Percentiles rank a stretch among this genome's conserved stretches.
Conservation (phyloP, 2,888 invertebrate genomes). For the Pyrrhopygopsis socrates region DNA sequence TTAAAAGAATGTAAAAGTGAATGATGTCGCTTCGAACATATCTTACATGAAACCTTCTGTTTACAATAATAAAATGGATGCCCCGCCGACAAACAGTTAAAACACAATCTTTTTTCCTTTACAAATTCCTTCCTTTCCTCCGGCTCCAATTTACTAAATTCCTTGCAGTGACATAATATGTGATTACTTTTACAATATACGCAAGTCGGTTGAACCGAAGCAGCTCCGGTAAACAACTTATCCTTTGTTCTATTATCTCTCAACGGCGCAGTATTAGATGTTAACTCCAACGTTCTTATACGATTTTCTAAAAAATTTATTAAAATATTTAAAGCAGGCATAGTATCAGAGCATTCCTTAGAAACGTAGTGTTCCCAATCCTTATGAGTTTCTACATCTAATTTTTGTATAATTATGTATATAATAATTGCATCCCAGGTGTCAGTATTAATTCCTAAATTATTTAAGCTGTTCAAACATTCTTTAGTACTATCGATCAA, state of each 20-base stretch:
- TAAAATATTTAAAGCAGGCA: conserved; percentile 44
- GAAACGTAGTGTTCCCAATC: conserved; percentile 37
- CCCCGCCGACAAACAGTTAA: conserved; percentile 64
- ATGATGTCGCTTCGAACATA: conserved; percentile 68
- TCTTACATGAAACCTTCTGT: conserved; percentile 48
- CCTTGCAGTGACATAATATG: conserved; percentile 64
- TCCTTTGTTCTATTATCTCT: conserved; percentile 14
- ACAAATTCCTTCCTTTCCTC: conserved; percentile 54
- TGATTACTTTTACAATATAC: conserved; percentile 59
- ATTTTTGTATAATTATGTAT: conserved; percentile 50
- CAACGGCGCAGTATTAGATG: conserved; percentile 5
- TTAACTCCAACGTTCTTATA: conserved; percentile 46
- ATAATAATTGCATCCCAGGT: conserved; percentile 62
- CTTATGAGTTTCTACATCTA: conserved; percentile 59
- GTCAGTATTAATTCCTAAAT: conserved; percentile 27
- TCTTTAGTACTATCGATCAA: conserved; percentile 34
- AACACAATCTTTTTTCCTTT: conserved; percentile 59
- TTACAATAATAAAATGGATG: conserved; percentile 63
- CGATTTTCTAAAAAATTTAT: conserved; percentile 49
- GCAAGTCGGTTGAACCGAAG: neutral
- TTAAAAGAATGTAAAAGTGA: conserved; percentile 66
- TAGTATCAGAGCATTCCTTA: conserved; percentile 31
- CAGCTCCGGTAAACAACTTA: neutral
- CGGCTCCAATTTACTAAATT: conserved; percentile 51
- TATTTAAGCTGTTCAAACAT: conserved; percentile 37